Conservation (phyloP, 2,113 vertebrate genomes). For the Semnornis frantzii region DNA sequence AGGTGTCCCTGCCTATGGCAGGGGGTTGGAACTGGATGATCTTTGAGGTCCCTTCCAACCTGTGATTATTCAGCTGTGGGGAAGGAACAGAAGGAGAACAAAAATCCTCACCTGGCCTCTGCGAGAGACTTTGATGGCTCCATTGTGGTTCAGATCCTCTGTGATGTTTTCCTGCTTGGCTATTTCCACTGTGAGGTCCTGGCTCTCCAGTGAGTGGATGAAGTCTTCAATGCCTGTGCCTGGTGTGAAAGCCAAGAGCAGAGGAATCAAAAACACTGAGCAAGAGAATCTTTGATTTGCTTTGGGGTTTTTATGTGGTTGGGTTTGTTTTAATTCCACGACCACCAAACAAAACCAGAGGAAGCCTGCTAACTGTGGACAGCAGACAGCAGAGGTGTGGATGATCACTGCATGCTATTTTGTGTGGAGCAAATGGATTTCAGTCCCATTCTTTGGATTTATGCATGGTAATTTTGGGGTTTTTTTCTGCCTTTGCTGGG, state of each 20-base stretch:
- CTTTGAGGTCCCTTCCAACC: too few relatives aligned
- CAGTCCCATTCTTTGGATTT: too few relatives aligned
- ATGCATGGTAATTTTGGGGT: too few relatives aligned
- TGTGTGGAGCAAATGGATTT: background rate
- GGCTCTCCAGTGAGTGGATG: conserved; percentile 80
- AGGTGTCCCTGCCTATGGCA: too few relatives aligned
- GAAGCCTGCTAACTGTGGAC: background rate
- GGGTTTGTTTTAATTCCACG: background rate
- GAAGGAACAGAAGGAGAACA: background rate
- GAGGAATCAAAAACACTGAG: background rate
- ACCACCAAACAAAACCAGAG: background rate
- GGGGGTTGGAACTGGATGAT: too few relatives aligned
- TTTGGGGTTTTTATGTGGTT: background rate
- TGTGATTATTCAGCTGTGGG: background rate
- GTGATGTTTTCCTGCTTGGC: conserved; percentile 79
- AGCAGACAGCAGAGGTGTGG: background rate
- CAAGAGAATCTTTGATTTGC: background rate
- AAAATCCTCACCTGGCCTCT: conserved; percentile 78
- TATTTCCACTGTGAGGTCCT: conserved; percentile 85
- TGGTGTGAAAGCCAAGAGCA: conserved; percentile 44
- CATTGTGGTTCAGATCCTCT: conserved; percentile 81
- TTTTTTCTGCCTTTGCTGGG: too few relatives aligned
- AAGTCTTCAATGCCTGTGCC: conserved; percentile 86
- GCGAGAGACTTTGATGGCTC: conserved; percentile 84
- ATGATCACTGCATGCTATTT: background rate